Conservation (phyloP, 2,888 invertebrate genomes). For the Chaetogeoica ovagalla region DNA sequence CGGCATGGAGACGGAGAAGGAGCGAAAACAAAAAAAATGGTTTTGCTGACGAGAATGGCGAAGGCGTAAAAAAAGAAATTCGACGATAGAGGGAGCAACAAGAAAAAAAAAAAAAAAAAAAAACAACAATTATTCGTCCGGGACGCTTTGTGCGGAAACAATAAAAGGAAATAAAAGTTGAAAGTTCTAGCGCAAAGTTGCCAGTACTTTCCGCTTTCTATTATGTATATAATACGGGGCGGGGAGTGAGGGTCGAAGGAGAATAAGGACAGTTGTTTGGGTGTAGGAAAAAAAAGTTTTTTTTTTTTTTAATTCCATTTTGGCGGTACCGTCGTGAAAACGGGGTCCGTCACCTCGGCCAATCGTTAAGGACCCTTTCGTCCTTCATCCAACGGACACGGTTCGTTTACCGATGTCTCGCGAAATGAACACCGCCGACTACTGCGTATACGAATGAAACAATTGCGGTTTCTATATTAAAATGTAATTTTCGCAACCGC, state of each 20-base stretch:
- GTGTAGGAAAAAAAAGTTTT: slow-evolving; percentile 14
- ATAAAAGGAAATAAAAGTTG: slow-evolving; percentile 51
- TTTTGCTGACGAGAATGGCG: slow-evolving; percentile 16
- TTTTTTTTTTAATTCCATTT: slow-evolving; percentile 26
- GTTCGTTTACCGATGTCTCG: slow-evolving; percentile 27
- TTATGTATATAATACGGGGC: not conserved
- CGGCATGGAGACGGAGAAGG: not conserved
- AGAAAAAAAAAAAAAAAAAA: slow-evolving; percentile 12
- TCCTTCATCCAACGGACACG: not conserved
- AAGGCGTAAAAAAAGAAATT: not conserved
- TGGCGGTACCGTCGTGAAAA: slow-evolving; percentile 27
- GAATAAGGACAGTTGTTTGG: not conserved
- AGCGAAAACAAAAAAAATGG: slow-evolving; percentile 35
- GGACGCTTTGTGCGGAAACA: slow-evolving; percentile 46
- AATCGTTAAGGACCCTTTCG: slow-evolving; percentile 15
- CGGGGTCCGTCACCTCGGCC: slow-evolving; percentile 25
- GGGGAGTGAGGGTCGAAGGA: not conserved
- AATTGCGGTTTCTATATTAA: slow-evolving; percentile 34
- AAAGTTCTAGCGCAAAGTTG: slow-evolving; percentile 35
- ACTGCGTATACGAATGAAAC: slow-evolving; percentile 48
- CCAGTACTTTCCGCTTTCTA: slow-evolving; percentile 25
- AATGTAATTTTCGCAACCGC: not conserved
- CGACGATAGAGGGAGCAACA: not conserved
- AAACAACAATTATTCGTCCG: slow-evolving; percentile 34
- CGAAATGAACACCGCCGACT: slow-evolving; percentile 24